Base-by-base conservation (phyloP, 2,888 invertebrate genomes). In the Ormyrus thymus region DNA sequence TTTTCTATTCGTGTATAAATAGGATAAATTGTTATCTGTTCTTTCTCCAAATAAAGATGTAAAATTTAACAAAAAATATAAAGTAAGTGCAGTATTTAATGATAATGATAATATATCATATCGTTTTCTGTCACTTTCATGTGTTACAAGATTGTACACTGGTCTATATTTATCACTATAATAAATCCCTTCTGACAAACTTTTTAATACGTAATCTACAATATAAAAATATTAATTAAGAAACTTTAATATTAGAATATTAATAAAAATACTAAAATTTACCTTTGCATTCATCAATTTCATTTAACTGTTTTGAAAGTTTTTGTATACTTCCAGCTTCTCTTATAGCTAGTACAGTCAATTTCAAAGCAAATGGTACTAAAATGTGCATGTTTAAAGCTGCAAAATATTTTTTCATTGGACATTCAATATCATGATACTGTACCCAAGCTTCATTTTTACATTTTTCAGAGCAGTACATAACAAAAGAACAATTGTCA, bases 401-500 rank as follows among this genome's bases (percentile, higher is more conserved):
- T n/a, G 93, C 86, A 48, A 97, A 87, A 29, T 92, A 91, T 59
- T 93, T 91, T 85, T 95, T 91, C 69, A 96, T 90, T 0, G 92
- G 88, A 87, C 97, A 97, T 91, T 97, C 97, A 81, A 93, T 91
- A 81, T 91, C 91, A 89, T 98, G 98, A 88, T 95, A 96, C 15
- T 92, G 91, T 59, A 91, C 88, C 91, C 92, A 93, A 3, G 96
- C 95, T 0, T 89, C 89, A 1, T 91, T 87, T 81, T 91, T 92
- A 86, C 97, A 97, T 59, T 90, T 88, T 69, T 92, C 90, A 85
- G 93, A 92, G 84, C 95, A 95, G 86, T 93, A 96, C 83, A 94
- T 89, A 15, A 93, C 92, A 91, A 93, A 91, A 46, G 92, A 92
- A 86, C 95, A 95, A 70, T 86, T 84, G 1, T 91, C 84, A 86